Percentiles rank a stretch among this genome's conserved stretches.
phyloP scores from a whole-genome alignment of 2,113 vertebrate species.

The Engystomops pustulosus region DNA sequence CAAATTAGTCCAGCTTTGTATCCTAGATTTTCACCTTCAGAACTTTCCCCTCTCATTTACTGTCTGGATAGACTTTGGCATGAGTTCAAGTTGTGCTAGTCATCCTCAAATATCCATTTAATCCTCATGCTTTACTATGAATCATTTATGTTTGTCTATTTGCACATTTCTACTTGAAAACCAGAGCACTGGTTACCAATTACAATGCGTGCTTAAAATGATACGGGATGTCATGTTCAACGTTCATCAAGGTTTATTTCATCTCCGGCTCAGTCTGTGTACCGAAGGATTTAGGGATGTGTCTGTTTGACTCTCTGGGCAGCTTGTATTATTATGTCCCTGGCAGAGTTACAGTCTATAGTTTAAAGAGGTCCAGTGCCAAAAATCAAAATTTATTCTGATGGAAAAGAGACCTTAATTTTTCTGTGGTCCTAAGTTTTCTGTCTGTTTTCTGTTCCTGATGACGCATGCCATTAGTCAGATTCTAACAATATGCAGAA shows the following conservation, averaged over 20 bases:
- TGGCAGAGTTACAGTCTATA: not conserved
- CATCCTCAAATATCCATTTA: constrained; percentile 40
- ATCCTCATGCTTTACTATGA: constrained; percentile 29
- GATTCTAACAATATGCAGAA: too few relatives aligned
- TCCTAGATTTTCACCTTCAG: constrained; percentile 51
- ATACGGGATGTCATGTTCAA: not conserved
- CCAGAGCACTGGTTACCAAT: not conserved
- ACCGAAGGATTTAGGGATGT: constrained; percentile 31
- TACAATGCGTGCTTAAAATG: constrained; percentile 22
- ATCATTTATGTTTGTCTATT: constrained; percentile 35
- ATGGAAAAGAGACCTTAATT: too few relatives aligned
- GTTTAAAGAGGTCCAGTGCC: not conserved
- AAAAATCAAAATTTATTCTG: not conserved
- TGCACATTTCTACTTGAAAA: constrained; percentile 16
- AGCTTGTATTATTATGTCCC: not conserved
- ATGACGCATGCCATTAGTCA: too few relatives aligned
- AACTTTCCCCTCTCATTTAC: not conserved
- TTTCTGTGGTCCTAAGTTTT: too few relatives aligned
- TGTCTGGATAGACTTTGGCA: constrained; percentile 15
- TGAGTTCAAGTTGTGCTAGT: not conserved
- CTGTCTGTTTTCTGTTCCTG: too few relatives aligned
- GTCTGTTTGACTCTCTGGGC: constrained; percentile 6
- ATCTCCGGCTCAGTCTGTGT: constrained; percentile 11
- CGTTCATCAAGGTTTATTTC: constrained; percentile 27
- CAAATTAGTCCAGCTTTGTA: constrained; percentile 36